Evolutionary conservation across 2,888 invertebrate genomes (phyloP).

Genomic region (Neoscelio sp.): DNA sequence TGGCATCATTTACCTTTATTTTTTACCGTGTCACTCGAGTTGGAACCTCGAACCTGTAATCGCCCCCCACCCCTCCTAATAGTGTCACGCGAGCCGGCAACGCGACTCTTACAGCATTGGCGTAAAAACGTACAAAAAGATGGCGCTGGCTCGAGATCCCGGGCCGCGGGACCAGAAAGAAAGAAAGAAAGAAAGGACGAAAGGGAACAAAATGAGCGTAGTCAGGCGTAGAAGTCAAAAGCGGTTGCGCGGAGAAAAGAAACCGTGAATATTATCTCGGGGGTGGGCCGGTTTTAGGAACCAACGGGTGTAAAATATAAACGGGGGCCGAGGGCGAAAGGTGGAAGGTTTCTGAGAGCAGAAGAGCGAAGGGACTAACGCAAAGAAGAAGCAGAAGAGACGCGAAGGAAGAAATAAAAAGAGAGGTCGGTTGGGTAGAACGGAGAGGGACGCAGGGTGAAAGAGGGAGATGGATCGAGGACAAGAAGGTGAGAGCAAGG

Average conservation of each 20-base stretch:
- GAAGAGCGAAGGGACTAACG: constrained; percentile 41
- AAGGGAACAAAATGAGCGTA: constrained; percentile 26
- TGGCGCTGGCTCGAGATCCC: constrained; percentile 23
- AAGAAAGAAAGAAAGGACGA: constrained; percentile 35
- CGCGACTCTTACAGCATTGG: constrained; percentile 10
- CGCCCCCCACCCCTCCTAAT: constrained; percentile 31
- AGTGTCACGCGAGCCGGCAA: constrained; percentile 55
- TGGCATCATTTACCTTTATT: constrained; percentile 16
- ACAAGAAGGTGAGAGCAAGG: constrained; percentile 76
- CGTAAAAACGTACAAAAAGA: constrained; percentile 28
- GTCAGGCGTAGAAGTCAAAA: constrained; percentile 51
- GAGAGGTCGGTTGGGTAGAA: too few species aligned
- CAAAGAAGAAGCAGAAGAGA: constrained; percentile 28
- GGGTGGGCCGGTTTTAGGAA: constrained; percentile 73
- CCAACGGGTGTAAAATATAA: constrained; percentile 78
- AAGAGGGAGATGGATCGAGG: constrained; percentile 45
- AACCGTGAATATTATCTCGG: constrained; percentile 73
- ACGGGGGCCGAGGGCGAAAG: constrained; percentile 72
- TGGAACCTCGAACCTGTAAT: constrained; percentile 19
- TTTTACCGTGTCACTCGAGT: constrained; percentile 31
- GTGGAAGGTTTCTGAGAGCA: constrained; percentile 69
- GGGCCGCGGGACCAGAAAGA: neutral
- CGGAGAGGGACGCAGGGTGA: constrained; percentile 37
- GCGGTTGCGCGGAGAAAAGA: constrained; percentile 66
- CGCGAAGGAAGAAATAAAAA: constrained; percentile 37